Evolutionary conservation across 1,140 invertebrate species (phyloP).

Genomic region (Brachionus rotundiformis): DNA sequence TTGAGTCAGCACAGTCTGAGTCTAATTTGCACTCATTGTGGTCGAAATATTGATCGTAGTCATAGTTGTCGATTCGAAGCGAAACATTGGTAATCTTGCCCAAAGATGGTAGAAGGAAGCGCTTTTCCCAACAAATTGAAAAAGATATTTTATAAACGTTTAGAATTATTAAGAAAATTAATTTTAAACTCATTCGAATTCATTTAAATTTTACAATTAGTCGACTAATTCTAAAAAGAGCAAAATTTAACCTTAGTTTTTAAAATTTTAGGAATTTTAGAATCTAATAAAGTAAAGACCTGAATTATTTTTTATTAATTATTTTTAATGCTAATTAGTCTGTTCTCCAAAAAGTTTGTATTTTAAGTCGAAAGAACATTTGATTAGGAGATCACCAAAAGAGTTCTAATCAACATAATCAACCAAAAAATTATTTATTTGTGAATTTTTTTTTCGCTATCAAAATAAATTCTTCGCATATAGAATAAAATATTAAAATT

Average conservation of each 20-base stretch:
- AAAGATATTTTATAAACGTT: background rate
- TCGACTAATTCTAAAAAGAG: background rate
- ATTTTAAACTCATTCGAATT: slow-evolving; percentile 49
- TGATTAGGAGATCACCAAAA: background rate
- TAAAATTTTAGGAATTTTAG: background rate
- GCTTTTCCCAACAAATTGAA: background rate
- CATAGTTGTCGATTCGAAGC: background rate
- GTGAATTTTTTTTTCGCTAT: background rate
- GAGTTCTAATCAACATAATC: slow-evolving; percentile 40
- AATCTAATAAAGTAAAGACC: background rate
- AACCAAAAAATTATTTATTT: slow-evolving; percentile 9
- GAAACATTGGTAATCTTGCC: background rate
- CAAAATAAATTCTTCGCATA: background rate
- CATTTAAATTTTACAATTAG: slow-evolving; percentile 33
- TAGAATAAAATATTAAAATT: slow-evolving; percentile 10
- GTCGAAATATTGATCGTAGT: background rate
- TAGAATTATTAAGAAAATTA: slow-evolving; percentile 26
- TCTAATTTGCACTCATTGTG: background rate
- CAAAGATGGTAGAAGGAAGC: background rate
- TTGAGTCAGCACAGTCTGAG: background rate
- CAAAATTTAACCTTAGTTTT: background rate
- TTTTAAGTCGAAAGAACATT: slow-evolving; percentile 23
- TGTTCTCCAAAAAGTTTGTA: background rate
- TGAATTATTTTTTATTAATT: slow-evolving; percentile 38
- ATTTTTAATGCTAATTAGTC: slow-evolving; percentile 39